Evolutionary conservation across 2,888 invertebrate genomes (phyloP).

Genomic region (Ormia ochracea): DNA sequence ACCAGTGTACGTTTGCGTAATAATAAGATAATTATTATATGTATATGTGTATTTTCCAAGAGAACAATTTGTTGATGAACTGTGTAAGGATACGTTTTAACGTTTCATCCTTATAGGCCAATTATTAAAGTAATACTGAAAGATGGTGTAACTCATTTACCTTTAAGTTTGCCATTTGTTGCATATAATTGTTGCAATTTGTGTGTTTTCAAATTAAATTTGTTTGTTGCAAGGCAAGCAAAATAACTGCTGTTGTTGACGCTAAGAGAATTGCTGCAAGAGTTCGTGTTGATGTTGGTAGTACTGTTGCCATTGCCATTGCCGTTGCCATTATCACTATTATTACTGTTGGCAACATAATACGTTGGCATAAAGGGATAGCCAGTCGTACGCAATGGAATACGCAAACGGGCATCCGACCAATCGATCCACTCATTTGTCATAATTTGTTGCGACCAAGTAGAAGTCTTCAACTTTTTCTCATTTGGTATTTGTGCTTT

Average conservation of each 20-base stretch:
- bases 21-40: too few relatives aligned
- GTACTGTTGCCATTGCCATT: slow-evolving; percentile 16
- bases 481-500: too few relatives aligned
- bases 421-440: slow-evolving; percentile 77
- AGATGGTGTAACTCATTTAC: slow-evolving; percentile 63
- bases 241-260: slow-evolving; percentile 56
- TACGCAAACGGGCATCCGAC: slow-evolving; percentile 75
- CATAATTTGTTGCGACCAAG: slow-evolving; percentile 66
- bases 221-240: slow-evolving; percentile 64
- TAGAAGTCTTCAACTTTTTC: too few relatives aligned
- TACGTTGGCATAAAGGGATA: slow-evolving; percentile 69
- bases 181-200: slow-evolving; percentile 72
- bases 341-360: slow-evolving; percentile 49
- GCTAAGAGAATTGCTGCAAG: not conserved
- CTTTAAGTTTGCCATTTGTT: slow-evolving; percentile 69
- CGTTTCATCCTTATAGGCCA: not conserved
- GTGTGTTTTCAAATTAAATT: slow-evolving; percentile 71
- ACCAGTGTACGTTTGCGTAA: too few relatives aligned
- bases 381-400: slow-evolving; percentile 72
- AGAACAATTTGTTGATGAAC: too few relatives aligned
- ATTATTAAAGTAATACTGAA: not conserved
- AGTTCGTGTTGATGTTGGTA: slow-evolving; percentile 46
- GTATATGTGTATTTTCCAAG: too few relatives aligned
- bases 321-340: not conserved
- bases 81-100: too few relatives aligned